Conservation (phyloP, 53 echinoderm and acorn worm genomes). For the Actinopyga echinites region DNA sequence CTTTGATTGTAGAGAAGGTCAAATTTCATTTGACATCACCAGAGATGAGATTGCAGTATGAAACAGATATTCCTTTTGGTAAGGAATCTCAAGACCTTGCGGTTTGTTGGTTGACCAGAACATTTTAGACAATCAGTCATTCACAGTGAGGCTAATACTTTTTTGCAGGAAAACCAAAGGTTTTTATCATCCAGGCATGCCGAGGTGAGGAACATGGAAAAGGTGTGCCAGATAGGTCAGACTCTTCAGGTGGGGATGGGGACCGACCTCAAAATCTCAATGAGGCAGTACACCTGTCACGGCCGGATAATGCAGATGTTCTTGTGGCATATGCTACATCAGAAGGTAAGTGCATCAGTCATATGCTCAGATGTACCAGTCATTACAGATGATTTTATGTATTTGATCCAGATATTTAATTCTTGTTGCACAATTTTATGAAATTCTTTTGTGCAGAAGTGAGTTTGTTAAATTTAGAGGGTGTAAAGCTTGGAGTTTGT, state of each 20-base stretch:
- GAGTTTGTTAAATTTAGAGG: too few species aligned
- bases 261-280: background rate
- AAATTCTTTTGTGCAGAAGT: too few species aligned
- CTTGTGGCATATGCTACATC: constrained; percentile 75
- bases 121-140: too few species aligned
- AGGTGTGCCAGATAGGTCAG: constrained; percentile 4
- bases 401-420: too few species aligned
- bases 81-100: too few species aligned
- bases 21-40: too few species aligned
- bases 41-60: too few species aligned
- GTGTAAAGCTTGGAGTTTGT: too few species aligned
- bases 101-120: too few species aligned
- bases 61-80: too few species aligned
- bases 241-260: background rate
- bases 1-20: too few species aligned
- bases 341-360: constrained; percentile 41
- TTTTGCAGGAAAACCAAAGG: constrained; percentile 70
- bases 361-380: background rate
- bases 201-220: background rate
- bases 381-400: background rate
- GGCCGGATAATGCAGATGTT: constrained; percentile 78
- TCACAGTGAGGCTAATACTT: background rate
- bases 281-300: background rate
- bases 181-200: constrained; percentile 87
- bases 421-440: background rate